Conservation (phyloP, 2,113 vertebrate genomes). For the Ailurus styani region DNA sequence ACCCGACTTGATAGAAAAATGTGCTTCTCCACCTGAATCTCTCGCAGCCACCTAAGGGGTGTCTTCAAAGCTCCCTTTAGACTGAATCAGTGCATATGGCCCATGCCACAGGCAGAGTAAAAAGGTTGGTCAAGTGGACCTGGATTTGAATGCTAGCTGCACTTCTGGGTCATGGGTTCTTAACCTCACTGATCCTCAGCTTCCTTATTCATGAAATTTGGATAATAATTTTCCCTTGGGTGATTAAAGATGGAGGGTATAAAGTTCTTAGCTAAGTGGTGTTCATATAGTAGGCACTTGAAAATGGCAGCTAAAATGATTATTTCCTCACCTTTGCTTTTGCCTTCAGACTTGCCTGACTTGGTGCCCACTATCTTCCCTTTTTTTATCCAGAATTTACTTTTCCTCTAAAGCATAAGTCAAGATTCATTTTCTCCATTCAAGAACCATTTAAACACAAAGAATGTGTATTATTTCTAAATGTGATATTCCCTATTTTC, state of each 20-base stretch:
- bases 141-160: neutral
- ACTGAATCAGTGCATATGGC: neutral
- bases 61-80: neutral
- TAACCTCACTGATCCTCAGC: neutral
- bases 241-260: neutral
- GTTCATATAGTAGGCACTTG: rapidly evolving
- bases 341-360: no score
- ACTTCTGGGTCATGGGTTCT: neutral
- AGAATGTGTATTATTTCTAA: neutral
- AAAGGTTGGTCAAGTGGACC: neutral
- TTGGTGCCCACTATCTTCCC: neutral
- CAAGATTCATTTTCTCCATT: neutral
- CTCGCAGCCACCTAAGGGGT: neutral
- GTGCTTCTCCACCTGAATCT: neutral
- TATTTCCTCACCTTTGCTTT: neutral
- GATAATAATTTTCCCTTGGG: neutral
- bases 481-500: neutral
- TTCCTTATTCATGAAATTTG: neutral
- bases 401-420: neutral
- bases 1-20: neutral
- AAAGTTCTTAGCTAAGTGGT: neutral
- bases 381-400: no score
- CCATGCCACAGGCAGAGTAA: rapidly evolving
- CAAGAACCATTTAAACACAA: neutral
- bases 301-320: neutral